A percentile compares a stretch with the other conserved stretches of the same genome.
Evolutionary conservation across 1,140 invertebrate genomes (phyloP).

Genomic region (Lerema accius): DNA sequence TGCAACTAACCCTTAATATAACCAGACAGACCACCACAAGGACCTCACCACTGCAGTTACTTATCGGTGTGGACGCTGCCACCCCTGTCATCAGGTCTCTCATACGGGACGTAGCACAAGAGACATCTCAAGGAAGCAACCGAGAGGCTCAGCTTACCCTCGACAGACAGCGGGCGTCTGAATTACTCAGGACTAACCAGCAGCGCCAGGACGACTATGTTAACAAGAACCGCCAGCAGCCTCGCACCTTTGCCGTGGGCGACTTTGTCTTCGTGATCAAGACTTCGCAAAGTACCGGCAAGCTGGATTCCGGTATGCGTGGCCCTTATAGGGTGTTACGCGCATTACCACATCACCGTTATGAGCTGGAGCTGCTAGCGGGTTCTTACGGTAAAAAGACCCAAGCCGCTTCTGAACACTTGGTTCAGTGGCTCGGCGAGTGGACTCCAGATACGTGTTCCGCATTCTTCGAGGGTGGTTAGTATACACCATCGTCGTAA

Average conservation of each 20-base stretch:
- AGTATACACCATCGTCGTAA: background rate
- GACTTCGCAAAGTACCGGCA: slow-evolving; percentile 15
- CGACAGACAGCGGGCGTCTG: background rate
- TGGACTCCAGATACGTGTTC: background rate
- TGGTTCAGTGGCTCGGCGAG: background rate
- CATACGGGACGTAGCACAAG: slow-evolving; percentile 19
- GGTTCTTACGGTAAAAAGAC: slow-evolving; percentile 2
- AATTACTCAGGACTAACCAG: slow-evolving; percentile 4
- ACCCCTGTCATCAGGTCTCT: slow-evolving; percentile 13
- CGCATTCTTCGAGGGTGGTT: background rate
- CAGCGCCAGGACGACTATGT: background rate
- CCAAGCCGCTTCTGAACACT: background rate
- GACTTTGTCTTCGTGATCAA: slow-evolving; percentile 28
- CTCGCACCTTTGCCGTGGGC: background rate
- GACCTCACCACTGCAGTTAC: slow-evolving; percentile 6
- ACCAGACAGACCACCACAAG: background rate
- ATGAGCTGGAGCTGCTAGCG: slow-evolving; percentile 33
- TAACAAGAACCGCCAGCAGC: background rate
- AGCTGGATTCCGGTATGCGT: slow-evolving; percentile 33
- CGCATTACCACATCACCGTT: slow-evolving; percentile 18
- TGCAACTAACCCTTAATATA: background rate
- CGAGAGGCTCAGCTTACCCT: slow-evolving; percentile 1
- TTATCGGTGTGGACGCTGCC: slow-evolving; percentile 5
- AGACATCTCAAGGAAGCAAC: background rate
- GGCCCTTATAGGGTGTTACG: slow-evolving; percentile 27